Evolutionary conservation across 2,888 invertebrate species (phyloP), one percentile per base, ranked within the genome.

Genomic region (Osmoderma eremita): DNA sequence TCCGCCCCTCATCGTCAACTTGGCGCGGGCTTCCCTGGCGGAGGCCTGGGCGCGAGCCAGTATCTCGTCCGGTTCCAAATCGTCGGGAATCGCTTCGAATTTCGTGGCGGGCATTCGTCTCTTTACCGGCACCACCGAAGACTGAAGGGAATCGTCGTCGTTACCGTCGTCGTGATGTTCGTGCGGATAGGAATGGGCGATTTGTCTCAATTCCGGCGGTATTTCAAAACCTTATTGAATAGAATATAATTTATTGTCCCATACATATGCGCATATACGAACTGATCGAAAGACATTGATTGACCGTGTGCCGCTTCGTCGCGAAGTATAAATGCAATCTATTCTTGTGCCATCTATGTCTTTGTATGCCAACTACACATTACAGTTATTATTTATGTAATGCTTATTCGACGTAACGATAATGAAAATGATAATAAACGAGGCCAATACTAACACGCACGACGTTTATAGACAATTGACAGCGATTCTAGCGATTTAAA

Each of bases 11-110:
- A 86, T 73, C 53, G 86, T 83, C 6, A 91, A 80, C 76, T 87
- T 87, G 6, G 89, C 88, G 17, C 89, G 86, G 0, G 91, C 93
- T 36, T 87, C 85, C 72, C 88, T 85, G 0, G 94, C 91, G 0
- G 93, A 92, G 18, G 79, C 78, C 67, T 81, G 81, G 0, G 80
- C 79, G 58, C 80, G 77, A 0, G 88, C 88, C 2, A 94, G 80
- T 66, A 95, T 91, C 76, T 94, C 92, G 65, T 93, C 92, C 0
- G 91, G 87, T 0, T 89, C 88, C 64, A 91, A 72, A 76, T 92
- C 91, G 77, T 94, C 93, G 0, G 91, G 88, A 70, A 91, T 88
- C 0, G 91, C 90, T 77, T 93, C 92, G 79, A 90, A 91, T 73
- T 89, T 88, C 1, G 75, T 93, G 89, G 78, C 92, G 78, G 75